Evolutionary conservation across 1,140 invertebrate species (phyloP), one percentile per base, ranked within the genome.

Genomic region (Pissodes strobi): DNA sequence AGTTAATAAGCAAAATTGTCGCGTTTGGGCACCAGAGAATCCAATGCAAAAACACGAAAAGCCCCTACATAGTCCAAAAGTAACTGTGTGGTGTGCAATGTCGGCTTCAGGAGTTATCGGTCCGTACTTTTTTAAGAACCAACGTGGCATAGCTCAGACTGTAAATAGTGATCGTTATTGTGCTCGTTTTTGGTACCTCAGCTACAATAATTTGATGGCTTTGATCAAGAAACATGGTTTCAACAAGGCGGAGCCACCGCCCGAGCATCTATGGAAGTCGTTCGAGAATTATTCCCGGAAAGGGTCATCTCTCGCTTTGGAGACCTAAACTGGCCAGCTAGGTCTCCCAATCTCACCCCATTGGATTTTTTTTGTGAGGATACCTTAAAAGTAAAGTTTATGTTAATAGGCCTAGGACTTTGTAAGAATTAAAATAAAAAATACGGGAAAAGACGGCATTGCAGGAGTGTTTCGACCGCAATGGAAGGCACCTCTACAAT

Each of bases 71-170:
- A 48, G 55, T 57, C 38, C 55, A 57, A 57, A 57, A 46, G 55
- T 57, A 13, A 57, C 37, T 23, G 61, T 57, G 4, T 64, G 61
- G 34, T 37, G 30, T 37, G 52, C 53, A n/a, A 64, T 51, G 38
- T 60, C 61, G 58, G 61, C 18, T 27, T 12, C 30, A 57, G 38
- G 72, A 55, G 70, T 74, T 23, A 72, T 75, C 39, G 71, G 72
- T 15, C 64, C 66, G 55, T 72, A 68, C 61, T 70, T 74, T 64
- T 68, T 65, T 64, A 37, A 64, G 57, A 27, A 64, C 30, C 8
- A 30, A 25, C 55, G 64, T 59, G 67, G 25, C 4, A 3, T 3
- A 5, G 25, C 25, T 5, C 4, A 5, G 3, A 27, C 25, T 41
- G 38, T 41, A 41, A 41, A 46, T 46, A 19, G 15, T 2, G n/a